These are phyloP conservation scores for Catocala sponsa DNA, from an alignment of 2,888 invertebrate genomes.

Conservation along the genomic window DNA sequence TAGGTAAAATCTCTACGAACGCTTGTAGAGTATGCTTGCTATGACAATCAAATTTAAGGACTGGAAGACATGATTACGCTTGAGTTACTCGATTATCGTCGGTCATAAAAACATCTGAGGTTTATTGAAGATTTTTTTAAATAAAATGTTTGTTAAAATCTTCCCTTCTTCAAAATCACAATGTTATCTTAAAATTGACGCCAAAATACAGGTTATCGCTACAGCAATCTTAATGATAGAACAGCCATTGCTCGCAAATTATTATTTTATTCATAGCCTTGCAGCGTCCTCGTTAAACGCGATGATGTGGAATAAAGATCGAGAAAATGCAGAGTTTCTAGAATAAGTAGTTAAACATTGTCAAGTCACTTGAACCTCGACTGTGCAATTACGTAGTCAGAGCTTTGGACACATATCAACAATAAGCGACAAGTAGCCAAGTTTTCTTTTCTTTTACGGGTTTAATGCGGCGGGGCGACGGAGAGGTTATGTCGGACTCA, in stretches of 20 bases:
- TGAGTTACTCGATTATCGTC: too few species aligned
- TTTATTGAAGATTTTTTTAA: not conserved
- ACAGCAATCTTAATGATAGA: slow-evolving; percentile 39
- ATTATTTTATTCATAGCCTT: slow-evolving; percentile 54
- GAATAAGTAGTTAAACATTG: slow-evolving; percentile 27
- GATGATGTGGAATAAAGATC: slow-evolving; percentile 35
- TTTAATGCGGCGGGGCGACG: too few species aligned
- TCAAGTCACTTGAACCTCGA: not conserved
- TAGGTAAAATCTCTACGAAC: too few species aligned
- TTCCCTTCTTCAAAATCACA: not conserved
- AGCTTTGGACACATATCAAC: too few species aligned
- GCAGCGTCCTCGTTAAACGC: slow-evolving; percentile 36
- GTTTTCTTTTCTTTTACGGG: too few species aligned
- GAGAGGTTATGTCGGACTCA: too few species aligned
- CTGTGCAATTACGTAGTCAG: too few species aligned
- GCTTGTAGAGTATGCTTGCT: too few species aligned
- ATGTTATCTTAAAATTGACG: slow-evolving; percentile 20
- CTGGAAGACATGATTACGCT: too few species aligned
- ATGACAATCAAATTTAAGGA: too few species aligned
- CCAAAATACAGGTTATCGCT: slow-evolving; percentile 41
- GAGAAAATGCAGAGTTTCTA: slow-evolving; percentile 7
- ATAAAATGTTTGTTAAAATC: not conserved
- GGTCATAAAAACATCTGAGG: too few species aligned
- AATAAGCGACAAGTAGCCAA: too few species aligned
- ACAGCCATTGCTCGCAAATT: slow-evolving; percentile 41